Percentiles rank a stretch among this genome's conserved stretches.
These are phyloP conservation scores for Camelus bactrianus DNA, from an alignment of 2,113 vertebrate species.

Conservation along the genomic window DNA sequence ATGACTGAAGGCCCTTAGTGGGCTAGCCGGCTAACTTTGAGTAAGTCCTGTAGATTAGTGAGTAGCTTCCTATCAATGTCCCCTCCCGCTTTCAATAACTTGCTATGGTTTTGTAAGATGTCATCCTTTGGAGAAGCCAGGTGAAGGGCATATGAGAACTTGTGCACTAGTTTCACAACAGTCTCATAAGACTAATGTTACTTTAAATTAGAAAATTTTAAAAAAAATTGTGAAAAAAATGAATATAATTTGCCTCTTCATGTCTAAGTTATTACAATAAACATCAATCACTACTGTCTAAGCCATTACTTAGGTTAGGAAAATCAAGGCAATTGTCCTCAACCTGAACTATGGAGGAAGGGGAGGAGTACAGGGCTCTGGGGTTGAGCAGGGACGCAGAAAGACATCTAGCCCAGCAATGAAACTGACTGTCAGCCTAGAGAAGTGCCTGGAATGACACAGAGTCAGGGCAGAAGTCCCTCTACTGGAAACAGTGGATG, in stretches of 20 bases:
- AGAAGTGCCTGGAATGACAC: no score
- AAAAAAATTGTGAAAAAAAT: neutral
- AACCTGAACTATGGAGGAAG: neutral
- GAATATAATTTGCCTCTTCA: neutral
- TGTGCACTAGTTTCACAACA: neutral
- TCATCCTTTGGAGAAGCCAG: neutral
- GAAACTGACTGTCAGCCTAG: neutral
- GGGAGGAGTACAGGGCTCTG: accelerated
- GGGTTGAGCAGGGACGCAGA: no score
- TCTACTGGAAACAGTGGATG: neutral
- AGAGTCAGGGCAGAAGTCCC: neutral
- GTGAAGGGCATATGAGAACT: neutral
- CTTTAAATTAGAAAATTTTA: neutral
- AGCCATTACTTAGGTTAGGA: neutral
- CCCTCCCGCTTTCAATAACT: neutral
- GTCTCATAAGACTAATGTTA: neutral
- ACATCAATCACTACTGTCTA: neutral
- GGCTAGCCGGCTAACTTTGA: neutral
- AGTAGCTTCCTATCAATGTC: neutral
- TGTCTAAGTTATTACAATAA: neutral
- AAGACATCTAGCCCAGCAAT: no score
- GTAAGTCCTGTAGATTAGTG: neutral
- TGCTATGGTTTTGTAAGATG: neutral
- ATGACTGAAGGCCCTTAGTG: neutral
- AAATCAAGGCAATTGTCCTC: neutral